Evolutionary conservation across 2,797 vertebrate genomes (phyloP).

Genomic region (Crocodylus rhombifer): DNA sequence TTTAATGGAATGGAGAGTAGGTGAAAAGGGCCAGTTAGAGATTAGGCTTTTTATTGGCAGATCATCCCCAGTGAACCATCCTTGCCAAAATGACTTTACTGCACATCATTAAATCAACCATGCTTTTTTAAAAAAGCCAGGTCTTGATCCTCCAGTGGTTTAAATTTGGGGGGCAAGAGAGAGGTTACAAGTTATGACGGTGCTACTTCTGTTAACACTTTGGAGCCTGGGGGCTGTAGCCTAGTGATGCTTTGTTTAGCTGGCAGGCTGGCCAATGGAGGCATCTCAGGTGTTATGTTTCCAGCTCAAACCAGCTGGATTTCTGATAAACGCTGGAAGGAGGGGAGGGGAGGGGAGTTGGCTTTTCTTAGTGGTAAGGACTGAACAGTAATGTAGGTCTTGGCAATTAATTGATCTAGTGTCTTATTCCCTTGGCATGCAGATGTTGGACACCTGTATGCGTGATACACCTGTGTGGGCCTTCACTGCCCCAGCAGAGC

Average conservation of each 20-base stretch:
- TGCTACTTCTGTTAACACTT: not conserved
- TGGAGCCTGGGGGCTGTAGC: not conserved
- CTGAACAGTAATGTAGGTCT: not conserved
- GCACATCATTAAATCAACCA: not conserved
- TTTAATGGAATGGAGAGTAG: slow-evolving; percentile 32
- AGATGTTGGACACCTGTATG: not conserved
- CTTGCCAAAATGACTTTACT: slow-evolving; percentile 38
- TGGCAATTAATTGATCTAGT: not conserved
- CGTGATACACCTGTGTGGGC: not conserved
- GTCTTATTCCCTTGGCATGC: not conserved
- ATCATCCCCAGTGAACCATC: not conserved
- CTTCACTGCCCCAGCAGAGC: not conserved
- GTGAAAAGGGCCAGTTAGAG: not conserved
- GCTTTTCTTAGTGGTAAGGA: not conserved
- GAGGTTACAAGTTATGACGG: not conserved
- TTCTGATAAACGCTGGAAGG: not conserved
- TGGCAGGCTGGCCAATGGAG: not conserved
- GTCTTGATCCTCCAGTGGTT: not conserved
- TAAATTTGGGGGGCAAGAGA: not conserved
- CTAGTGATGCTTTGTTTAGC: not conserved
- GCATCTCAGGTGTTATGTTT: not conserved
- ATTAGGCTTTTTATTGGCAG: slow-evolving; percentile 1
- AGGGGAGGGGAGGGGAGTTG: not conserved
- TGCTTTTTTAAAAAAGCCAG: not conserved
- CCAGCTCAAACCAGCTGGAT: not conserved